phyloP scores from a whole-genome alignment of 2,888 invertebrate species.

The Aromia moschata region DNA sequence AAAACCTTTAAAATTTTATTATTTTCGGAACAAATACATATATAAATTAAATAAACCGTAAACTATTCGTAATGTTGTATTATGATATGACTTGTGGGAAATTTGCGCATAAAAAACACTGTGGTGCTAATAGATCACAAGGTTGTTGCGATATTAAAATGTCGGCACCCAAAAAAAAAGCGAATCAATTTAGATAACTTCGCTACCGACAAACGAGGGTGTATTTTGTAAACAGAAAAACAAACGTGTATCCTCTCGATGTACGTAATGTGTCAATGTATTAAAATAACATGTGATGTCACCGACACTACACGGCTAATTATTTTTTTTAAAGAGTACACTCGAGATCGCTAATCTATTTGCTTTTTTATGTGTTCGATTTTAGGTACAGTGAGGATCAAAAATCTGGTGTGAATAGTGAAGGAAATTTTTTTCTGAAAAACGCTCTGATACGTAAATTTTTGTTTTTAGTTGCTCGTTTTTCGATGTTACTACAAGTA shows the following conservation, averaged over 20 bases:
- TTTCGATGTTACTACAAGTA: too few species aligned
- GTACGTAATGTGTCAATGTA: neutral
- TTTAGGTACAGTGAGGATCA: too few species aligned
- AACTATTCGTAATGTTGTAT: too few species aligned
- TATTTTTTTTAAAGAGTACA: neutral
- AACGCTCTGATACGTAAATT: too few species aligned
- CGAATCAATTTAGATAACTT: neutral
- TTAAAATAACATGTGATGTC: conserved; percentile 2
- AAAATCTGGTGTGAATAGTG: too few species aligned
- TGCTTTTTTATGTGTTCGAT: neutral
- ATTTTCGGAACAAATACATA: neutral
- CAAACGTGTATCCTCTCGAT: neutral
- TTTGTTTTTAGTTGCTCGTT: too few species aligned
- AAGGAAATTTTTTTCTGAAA: too few species aligned
- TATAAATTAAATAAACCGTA: neutral
- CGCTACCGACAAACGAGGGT: neutral
- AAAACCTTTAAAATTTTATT: neutral
- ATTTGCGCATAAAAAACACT: neutral
- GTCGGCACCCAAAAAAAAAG: neutral
- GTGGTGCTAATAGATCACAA: neutral
- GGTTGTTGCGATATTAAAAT: neutral
- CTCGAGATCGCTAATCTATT: neutral
- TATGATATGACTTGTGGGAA: neutral
- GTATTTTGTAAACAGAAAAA: neutral
- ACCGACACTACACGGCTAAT: conserved; percentile 2